These are phyloP conservation scores for Caenorhabditis sp. DNA, from an alignment of 2,888 invertebrate genomes.

Conservation along the genomic window DNA sequence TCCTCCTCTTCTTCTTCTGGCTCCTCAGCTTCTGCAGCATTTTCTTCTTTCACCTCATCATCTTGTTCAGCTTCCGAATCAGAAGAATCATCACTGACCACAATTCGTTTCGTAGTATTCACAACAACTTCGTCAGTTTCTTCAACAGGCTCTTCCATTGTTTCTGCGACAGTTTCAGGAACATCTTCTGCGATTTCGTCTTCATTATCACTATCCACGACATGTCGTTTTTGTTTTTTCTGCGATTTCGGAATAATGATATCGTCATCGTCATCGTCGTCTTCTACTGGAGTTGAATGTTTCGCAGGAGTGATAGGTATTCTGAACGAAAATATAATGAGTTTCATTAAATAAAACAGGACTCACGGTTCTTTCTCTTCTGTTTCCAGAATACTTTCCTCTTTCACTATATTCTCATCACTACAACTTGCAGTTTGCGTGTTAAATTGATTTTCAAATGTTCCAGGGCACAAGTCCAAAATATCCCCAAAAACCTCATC, in stretches of 20 bases:
- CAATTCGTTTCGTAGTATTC: conserved; percentile 1
- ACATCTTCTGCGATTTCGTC: conserved; percentile 10
- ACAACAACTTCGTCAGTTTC: conserved; percentile 2
- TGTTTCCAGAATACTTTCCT: background rate
- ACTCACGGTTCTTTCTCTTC: background rate
- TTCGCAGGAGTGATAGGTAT: background rate
- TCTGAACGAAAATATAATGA: background rate
- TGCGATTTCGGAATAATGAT: background rate
- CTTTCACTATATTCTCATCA: conserved; percentile 5
- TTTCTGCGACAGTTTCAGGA: background rate
- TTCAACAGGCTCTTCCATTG: background rate
- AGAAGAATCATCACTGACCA: conserved; percentile 8
- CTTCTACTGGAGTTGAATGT: background rate
- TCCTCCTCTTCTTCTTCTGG: conserved; percentile 35
- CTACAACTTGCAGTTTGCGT: too few relatives aligned
- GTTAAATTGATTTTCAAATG: conserved; percentile 2
- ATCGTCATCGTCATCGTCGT: background rate
- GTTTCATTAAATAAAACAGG: too few relatives aligned
- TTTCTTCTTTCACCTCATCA: conserved; percentile 16
- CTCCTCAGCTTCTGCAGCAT: conserved; percentile 19
- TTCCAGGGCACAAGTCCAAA: conserved; percentile 28
- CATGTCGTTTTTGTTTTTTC: background rate
- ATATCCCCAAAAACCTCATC: conserved; percentile 17
- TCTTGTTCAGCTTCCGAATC: conserved; percentile 27
- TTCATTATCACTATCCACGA: conserved; percentile 23